Evolutionary conservation across 2,113 vertebrate species (phyloP), one percentile per base, ranked within the genome.

Genomic region (Chaetodon trifascialis): DNA sequence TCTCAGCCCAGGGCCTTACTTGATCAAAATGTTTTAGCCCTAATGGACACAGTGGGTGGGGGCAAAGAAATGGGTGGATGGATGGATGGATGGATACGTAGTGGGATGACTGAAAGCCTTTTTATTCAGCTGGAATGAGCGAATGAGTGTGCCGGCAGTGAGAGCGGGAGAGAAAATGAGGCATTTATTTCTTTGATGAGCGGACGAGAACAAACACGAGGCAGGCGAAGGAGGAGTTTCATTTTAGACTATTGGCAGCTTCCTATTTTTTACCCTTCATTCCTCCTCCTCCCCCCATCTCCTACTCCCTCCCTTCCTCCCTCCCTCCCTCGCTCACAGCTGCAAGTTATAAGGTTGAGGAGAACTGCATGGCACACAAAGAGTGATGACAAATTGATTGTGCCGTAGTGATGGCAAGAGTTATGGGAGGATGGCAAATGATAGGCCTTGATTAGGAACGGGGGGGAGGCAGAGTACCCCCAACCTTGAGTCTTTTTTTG

Each of bases 1-100:
- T 95, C 96, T 95, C 95, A 95, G 84, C 82, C 94, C 94, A 93
- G 95, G 95, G 97, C 95, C 96, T 96, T 95, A 95, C 96, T 97
- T 96, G 97, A 98, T 98, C 96, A 97, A 97, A 98, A 97, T 96
- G 97, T 96, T 96, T 97, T 96, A 96, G 96, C 96, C 95, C 96
- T 99, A 98, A 99, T 99, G 97, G 96, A 97, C 94, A 81, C 84
- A 65, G 69, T 76, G 84, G 89, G 85, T 81, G 93, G 94, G 89
- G 92, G 94, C 83, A 70, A 89, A 93, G 93, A 91, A 86, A 81
- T 67, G 73, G 81, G 46, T 91, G 91, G 86, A 90, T 86, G 91
- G 94, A 94, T 94, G 94, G 90, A 92, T 94, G 88, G 91, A 80
- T 84, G 17, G 59, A 82, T 79, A 69, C 17, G 11, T 90, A 87